Base-by-base conservation (phyloP, 2,797 vertebrate genomes). In the Takifugu rubripes region DNA sequence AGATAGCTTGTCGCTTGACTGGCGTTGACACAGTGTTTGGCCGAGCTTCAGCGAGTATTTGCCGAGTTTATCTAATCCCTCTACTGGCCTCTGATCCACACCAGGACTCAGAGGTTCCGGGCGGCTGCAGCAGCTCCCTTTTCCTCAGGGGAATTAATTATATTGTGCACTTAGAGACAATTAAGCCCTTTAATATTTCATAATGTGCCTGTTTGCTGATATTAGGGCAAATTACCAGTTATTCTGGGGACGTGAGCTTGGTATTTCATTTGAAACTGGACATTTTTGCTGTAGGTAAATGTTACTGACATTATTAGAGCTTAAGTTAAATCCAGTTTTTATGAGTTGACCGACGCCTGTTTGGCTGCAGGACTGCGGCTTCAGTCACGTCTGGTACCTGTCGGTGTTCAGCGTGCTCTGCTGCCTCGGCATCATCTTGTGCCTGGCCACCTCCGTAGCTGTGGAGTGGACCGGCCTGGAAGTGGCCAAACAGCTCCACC, bases 381-480 rank as follows among this genome's bases (percentile, higher is more conserved):
- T 97, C 64, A 90, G 93, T 70, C 96, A 98, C 85, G 93, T 91
- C 0, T 90, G 83, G 50, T 97, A 98, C 61, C 93, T 95, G 66
- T 90, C 88, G 44, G 89, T 96, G 77, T 99, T 99, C 91, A 96
- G 94, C 3, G 77, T 96, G 68, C 93, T 99, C 52, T 97, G 95
- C 84, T 95, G 94, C 70, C 90, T 99, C 65, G 95, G 96, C 40
- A 98, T 99, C 25, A 48, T 91, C 12, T 87, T 99, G 55, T 99
- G 97, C 78, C 91, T 99, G 56, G 85, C 93, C 81, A 95, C 96
- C 24, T 97, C 96, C 1, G 92, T 99, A 77, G 93, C 96, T 0
- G 94, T 99, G 77, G 97, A 98, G 76, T 98, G 96, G 95, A 99
- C 95, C 0, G 97, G 97, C 21, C 91, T 97, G 69, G 94, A 92